Conservation (phyloP, 2,888 invertebrate species). For the Acleris sparsana region DNA sequence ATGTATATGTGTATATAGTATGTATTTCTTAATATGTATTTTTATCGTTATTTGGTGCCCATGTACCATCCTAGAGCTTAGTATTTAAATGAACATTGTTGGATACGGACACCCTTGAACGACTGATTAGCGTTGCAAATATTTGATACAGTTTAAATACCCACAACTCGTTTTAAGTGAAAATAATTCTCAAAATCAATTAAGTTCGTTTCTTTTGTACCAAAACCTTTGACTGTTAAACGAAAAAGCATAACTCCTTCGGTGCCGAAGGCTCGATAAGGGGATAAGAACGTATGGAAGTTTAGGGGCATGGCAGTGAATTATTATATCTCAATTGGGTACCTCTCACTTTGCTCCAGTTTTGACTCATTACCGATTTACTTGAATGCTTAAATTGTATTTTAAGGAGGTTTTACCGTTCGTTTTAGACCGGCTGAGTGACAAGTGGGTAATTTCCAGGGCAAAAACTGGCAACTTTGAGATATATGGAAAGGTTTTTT, state of each 20-base stretch:
- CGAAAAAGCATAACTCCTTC: constrained; percentile 7
- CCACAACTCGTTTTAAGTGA: constrained; percentile 25
- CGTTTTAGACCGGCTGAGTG: constrained; percentile 27
- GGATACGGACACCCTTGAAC: no score
- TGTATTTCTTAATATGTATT: no score
- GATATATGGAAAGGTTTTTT: background rate
- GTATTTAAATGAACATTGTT: no score
- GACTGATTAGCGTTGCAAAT: no score
- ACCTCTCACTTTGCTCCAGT: constrained; percentile 34
- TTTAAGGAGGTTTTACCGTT: constrained; percentile 28
- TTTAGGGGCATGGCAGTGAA: no score
- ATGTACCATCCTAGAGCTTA: no score
- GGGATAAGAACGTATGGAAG: no score
- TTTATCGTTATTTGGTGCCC: no score
- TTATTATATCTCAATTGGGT: constrained; percentile 32
- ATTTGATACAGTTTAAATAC: constrained; percentile 28
- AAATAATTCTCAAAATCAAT: constrained; percentile 36
- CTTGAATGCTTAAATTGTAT: constrained; percentile 34
- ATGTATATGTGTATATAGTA: no score
- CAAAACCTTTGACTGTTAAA: constrained; percentile 25
- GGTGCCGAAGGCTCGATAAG: no score
- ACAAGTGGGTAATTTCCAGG: constrained; percentile 29
- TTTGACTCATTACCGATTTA: constrained; percentile 35
- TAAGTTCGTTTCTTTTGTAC: constrained; percentile 24
- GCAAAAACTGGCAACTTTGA: background rate